Evolutionary conservation across 37 sponge, comb jelly and placozoan species (phyloP), one percentile per base, ranked within the genome.

Genomic region (Crambe crambe): DNA sequence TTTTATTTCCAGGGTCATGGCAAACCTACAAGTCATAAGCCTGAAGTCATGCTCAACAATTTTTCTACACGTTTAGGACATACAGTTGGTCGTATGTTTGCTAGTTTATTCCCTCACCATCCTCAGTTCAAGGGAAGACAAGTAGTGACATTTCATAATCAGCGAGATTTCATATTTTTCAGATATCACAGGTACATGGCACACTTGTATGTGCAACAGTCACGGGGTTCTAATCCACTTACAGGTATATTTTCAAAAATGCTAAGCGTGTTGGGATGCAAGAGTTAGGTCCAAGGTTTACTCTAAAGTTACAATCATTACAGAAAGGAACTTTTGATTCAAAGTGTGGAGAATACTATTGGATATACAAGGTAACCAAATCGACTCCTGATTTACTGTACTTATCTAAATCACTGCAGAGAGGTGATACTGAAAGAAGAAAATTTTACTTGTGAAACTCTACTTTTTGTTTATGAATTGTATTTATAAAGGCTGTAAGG

Each of bases 91-190:
- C 82, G 99, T 21, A 96, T 98, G 92, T 83, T 98, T 67, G 99
- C 90, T 20, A 74, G 90, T 18, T 77, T 95, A 40, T 98, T 98
- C 71, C 93, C 94, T 15, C 91, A 89, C 1, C 86, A 89, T 56
- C 99, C 99, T 43, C 83, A 98, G 81, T 98, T 98, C 75, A 73
- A 72, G 72, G 99, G 96, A n/a, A 74, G 99, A 20, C 82, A 81
- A 32, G 94, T 79, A 0, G 96, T 98, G 66, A 98, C 99, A 22
- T 98, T 96, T 58, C 99, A 98, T 80, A 94, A 94, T 56, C 99
- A 98, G 83, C 68, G 99, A 37, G 99, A 98, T 78, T 98, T 70
- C 78, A 91, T 98, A 38, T 98, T 98, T 81, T 93, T 98, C 82
- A 83, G 99, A 78, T 87, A 88, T 57, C 96, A 98, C 84, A 88